Conservation (phyloP, 35 echinoderm and acorn worm genomes). For the Heliocidaris tuberculata region DNA sequence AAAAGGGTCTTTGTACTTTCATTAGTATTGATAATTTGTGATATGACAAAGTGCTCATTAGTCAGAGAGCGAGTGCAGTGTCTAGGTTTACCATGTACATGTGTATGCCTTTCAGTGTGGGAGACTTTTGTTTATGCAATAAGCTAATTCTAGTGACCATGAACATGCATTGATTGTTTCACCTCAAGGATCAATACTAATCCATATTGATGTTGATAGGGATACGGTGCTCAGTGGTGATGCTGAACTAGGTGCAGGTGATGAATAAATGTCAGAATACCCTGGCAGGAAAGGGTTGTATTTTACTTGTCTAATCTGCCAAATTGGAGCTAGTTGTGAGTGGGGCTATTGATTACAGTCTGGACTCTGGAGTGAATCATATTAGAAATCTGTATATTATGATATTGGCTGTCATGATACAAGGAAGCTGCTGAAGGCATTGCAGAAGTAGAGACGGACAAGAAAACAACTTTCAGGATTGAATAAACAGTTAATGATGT, state of each 20-base stretch:
- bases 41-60: not conserved
- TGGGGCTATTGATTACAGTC: not conserved
- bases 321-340: not conserved
- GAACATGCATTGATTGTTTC: constrained; percentile 3
- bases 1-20: not conserved
- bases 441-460: not conserved
- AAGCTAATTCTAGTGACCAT: not conserved
- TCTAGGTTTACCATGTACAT: not conserved
- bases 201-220: not conserved
- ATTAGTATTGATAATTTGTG: not conserved
- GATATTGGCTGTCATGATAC: not conserved
- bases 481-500: not conserved
- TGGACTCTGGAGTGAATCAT: not conserved
- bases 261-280: not conserved
- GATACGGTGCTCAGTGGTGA: not conserved
- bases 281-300: not conserved
- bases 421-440: not conserved
- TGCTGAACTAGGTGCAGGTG: not conserved
- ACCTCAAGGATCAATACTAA: constrained; percentile 2
- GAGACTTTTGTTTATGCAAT: not conserved
- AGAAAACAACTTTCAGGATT: not conserved
- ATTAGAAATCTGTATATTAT: not conserved
- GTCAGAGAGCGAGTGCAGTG: not conserved
- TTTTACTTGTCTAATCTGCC: not conserved
- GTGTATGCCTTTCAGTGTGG: not conserved